Percentiles rank a stretch among this genome's conserved stretches.
These are phyloP conservation scores for Australoheros facetus DNA, from an alignment of 2,797 vertebrate genomes.

Conservation along the genomic window DNA sequence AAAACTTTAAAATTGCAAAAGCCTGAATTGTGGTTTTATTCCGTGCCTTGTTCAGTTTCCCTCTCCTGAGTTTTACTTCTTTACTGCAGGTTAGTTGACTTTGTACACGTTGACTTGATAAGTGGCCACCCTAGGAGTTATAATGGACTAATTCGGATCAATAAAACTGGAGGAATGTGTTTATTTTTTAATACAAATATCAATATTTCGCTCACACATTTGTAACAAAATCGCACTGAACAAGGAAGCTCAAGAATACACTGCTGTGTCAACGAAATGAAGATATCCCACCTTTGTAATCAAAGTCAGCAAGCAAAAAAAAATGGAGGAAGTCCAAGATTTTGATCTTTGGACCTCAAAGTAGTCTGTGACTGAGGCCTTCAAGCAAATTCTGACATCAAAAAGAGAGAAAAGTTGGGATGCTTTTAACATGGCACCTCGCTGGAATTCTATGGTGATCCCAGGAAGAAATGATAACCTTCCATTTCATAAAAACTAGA, in stretches of 20 bases:
- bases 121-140: not conserved
- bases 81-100: not conserved
- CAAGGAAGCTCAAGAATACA: not conserved
- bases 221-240: not conserved
- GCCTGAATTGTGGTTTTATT: not conserved
- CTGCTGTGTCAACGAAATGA: not conserved
- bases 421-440: slow-evolving; percentile 20
- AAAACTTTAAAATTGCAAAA: not conserved
- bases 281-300: slow-evolving; percentile 22
- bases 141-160: not conserved
- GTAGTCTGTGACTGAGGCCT: slow-evolving; percentile 58
- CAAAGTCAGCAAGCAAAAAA: slow-evolving; percentile 30
- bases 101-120: not conserved
- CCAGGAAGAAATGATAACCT: slow-evolving; percentile 57
- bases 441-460: slow-evolving; percentile 54
- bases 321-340: slow-evolving; percentile 39
- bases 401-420: slow-evolving; percentile 38
- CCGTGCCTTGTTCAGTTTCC: not conserved
- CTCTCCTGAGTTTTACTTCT: not conserved
- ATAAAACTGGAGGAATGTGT: not conserved
- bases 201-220: no score
- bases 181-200: not conserved
- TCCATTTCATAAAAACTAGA: not conserved
- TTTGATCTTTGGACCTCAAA: slow-evolving; percentile 66
- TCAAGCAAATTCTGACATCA: slow-evolving; percentile 55